Base-by-base conservation (phyloP, 2,888 invertebrate species). In the Apotomis betuletana region DNA sequence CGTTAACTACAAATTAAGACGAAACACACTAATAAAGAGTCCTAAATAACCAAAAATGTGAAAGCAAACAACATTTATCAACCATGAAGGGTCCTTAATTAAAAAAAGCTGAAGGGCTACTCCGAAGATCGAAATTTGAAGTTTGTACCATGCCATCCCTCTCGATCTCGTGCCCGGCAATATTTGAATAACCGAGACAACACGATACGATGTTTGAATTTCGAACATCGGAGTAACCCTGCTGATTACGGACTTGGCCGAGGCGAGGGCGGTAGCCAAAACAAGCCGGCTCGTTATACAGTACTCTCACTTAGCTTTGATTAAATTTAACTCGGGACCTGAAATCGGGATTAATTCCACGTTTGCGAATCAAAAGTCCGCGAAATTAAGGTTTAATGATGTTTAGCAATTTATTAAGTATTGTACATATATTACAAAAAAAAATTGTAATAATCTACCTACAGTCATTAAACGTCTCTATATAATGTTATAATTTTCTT, bases 281-380 rank as follows among this genome's bases (percentile, higher is more conserved):
- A 72, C 72, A 72, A 72, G 72, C 54, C 58, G 9, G 12, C 62
- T 72, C 72, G 72, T 72, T 68, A 72, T 62, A 27, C 27, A 27
- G 27, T 27, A 41, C 54, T 49, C 63, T 52, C 72, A 72, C 72
- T 72, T 72, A 72, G 59, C 63, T 59, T 54, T 68, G 62, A 72
- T 72, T 72, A 68, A 72, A 72, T 72, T 72, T 54, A 67, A 58
- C 71, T 67, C 58, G 10, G 61, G 54, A 72, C 63, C 59, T 67
- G 63, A 58, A 41, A 67, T 71, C 41, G 57, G 67, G 67, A 71
- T 67, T 49, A 52, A 71, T 68, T 72, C 63, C 58, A 51, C 52
- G 63, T 72, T 68, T 58, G 46, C 51, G 58, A 72, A 63, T 72
- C 68, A 72, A 68, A 72, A 52, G 72, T 68, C 63, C 57, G 54